These are phyloP conservation scores for Balearica regulorum DNA, from an alignment of 2,797 vertebrate species.

Conservation along the genomic window DNA sequence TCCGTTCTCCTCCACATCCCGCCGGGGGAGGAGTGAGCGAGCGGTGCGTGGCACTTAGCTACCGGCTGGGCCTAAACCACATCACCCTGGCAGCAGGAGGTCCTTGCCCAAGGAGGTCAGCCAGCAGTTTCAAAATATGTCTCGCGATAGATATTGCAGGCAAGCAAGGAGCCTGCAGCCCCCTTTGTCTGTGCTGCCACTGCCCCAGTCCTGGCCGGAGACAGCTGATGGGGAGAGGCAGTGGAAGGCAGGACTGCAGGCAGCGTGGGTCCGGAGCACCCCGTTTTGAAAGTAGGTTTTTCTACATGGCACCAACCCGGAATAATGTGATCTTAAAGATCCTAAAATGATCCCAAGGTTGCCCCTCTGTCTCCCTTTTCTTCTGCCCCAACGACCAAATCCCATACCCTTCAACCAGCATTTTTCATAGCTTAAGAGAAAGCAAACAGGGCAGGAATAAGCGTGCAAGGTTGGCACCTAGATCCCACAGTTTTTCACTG, in stretches of 20 bases:
- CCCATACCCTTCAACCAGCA: not conserved
- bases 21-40: too few species aligned
- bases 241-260: not conserved
- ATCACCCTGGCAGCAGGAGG: not conserved
- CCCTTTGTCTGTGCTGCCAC: not conserved
- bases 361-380: not conserved
- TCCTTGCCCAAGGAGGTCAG: not conserved
- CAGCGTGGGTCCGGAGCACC: not conserved
- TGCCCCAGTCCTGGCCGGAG: not conserved
- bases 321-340: not conserved
- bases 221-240: not conserved
- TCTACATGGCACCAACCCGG: not conserved
- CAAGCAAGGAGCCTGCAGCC: not conserved
- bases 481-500: not conserved
- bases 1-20: too few species aligned
- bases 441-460: not conserved
- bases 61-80: too few species aligned
- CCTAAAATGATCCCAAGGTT: not conserved
- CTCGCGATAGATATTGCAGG: not conserved
- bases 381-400: not conserved
- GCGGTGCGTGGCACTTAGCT: too few species aligned
- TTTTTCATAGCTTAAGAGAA: not conserved
- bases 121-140: not conserved
- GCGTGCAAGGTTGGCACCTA: fast-evolving
- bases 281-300: not conserved